These are phyloP conservation scores for Lysandra bellargus DNA, from an alignment of 2,888 invertebrate genomes.

Conservation along the genomic window DNA sequence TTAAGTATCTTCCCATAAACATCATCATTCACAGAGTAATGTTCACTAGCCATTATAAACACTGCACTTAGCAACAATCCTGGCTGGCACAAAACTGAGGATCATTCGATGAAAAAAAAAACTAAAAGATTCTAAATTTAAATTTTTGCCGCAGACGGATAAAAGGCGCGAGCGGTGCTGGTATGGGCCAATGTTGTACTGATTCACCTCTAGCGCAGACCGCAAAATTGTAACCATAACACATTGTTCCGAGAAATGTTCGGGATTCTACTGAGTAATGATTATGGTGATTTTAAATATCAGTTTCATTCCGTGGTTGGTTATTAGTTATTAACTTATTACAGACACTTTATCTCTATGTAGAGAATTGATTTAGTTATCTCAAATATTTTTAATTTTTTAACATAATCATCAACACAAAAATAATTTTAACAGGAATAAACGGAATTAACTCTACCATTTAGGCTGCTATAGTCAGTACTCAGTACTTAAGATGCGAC, in stretches of 20 bases:
- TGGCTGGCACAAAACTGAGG: background rate
- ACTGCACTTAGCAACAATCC: constrained; percentile 6
- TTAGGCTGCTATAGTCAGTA: too few species aligned
- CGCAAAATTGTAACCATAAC: constrained; percentile 68
- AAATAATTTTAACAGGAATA: too few species aligned
- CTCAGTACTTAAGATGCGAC: too few species aligned
- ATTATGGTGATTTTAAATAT: constrained; percentile 17
- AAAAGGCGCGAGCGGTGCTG: constrained; percentile 71
- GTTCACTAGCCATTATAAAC: constrained; percentile 56
- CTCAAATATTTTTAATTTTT: background rate
- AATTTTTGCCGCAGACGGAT: constrained; percentile 60
- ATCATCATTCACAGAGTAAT: constrained; percentile 74
- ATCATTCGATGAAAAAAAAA: constrained; percentile 48
- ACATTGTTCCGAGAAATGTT: constrained; percentile 72
- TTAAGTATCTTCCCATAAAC: constrained; percentile 73
- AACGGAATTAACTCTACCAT: too few species aligned
- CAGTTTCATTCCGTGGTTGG: background rate
- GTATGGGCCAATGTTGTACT: constrained; percentile 75
- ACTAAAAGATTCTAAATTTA: constrained; percentile 74
- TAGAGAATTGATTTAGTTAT: background rate
- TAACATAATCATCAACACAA: too few species aligned
- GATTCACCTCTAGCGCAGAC: constrained; percentile 71
- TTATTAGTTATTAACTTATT: background rate
- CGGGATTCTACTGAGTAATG: constrained; percentile 47
- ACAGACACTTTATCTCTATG: background rate